phyloP scores from a whole-genome alignment of 2,888 invertebrate species.

The Calephelis perditalis region DNA sequence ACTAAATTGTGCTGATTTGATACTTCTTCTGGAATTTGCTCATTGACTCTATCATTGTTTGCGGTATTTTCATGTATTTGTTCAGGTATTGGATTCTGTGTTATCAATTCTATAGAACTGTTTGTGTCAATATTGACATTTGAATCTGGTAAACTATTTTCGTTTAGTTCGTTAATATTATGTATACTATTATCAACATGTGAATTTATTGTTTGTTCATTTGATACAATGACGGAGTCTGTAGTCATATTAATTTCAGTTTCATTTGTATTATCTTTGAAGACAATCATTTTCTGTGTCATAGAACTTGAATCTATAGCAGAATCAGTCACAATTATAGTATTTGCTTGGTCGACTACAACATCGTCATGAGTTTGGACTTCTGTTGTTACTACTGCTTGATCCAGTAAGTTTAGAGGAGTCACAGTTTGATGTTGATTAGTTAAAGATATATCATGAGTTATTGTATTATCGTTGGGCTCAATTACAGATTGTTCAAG shows the following conservation, averaged over 20 bases:
- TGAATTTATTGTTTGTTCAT: constrained; percentile 5
- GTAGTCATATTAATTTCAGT: neutral
- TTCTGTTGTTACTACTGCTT: constrained; percentile 11
- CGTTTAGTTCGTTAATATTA: neutral
- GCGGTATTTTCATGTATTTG: neutral
- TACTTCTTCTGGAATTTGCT: neutral
- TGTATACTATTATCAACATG: neutral
- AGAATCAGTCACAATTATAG: constrained; percentile 1
- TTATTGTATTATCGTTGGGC: constrained; percentile 3
- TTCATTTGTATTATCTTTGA: neutral
- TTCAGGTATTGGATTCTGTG: neutral
- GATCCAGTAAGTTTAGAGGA: constrained; percentile 11
- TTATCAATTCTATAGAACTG: neutral
- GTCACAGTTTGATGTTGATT: constrained; percentile 5
- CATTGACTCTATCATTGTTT: constrained; percentile 5
- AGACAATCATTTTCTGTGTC: neutral
- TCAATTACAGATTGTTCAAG: neutral
- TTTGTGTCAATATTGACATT: constrained; percentile 1
- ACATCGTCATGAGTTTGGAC: constrained; percentile 13
- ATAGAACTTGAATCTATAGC: constrained; percentile 11
- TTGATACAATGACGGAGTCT: constrained; percentile 9
- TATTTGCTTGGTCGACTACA: constrained; percentile 13
- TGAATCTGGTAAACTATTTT: neutral
- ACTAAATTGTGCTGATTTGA: neutral
- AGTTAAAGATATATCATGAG: constrained; percentile 8